Conservation (phyloP, 2,113 vertebrate species). For the Myotis yumanensis region DNA sequence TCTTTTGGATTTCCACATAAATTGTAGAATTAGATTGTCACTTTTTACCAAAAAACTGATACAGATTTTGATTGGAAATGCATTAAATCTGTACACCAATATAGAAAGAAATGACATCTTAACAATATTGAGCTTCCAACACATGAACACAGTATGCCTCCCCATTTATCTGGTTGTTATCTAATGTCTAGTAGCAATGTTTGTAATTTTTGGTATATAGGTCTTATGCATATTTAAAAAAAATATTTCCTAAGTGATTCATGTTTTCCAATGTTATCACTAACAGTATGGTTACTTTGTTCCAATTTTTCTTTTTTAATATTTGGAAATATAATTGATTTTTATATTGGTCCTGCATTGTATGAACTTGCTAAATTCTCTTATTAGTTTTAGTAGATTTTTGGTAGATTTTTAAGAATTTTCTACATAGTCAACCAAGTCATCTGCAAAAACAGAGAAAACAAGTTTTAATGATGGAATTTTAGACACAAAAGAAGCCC, state of each 20-base stretch:
- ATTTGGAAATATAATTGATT: background rate
- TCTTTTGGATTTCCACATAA: background rate
- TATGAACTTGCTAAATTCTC: background rate
- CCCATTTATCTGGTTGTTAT: background rate
- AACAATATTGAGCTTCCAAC: background rate
- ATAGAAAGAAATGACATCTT: background rate
- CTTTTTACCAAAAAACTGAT: background rate
- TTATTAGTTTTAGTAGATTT: conserved; percentile 17
- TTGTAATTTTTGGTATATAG: background rate
- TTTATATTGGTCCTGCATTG: background rate
- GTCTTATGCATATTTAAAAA: background rate
- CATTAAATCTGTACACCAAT: background rate
- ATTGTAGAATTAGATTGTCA: background rate
- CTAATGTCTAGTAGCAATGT: background rate
- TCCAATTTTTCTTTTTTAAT: background rate
- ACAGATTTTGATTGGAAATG: background rate
- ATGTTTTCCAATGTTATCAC: background rate
- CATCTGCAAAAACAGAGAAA: background rate
- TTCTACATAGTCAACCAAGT: background rate
- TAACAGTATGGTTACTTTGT: background rate
- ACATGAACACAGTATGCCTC: background rate
- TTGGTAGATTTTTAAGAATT: background rate
- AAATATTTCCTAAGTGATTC: background rate
- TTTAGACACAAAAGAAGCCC: background rate
- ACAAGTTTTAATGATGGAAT: background rate